Conservation (phyloP, 2,113 vertebrate genomes). For the Eurypyga helias region DNA sequence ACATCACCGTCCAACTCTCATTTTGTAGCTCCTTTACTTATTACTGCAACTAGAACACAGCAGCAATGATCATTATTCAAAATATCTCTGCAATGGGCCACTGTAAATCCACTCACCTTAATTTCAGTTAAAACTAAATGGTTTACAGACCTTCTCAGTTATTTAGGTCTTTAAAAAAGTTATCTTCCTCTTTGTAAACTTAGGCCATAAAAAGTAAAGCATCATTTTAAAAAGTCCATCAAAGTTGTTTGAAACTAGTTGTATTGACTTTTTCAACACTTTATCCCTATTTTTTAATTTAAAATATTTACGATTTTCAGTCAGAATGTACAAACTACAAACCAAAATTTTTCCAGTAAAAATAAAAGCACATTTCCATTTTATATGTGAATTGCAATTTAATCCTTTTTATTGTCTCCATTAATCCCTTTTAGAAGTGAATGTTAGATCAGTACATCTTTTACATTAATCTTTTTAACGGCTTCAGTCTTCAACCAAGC, state of each 20-base stretch:
- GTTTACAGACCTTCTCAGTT: not conserved
- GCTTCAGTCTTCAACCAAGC: not conserved
- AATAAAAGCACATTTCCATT: not conserved
- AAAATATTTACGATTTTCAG: not conserved
- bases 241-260: not conserved
- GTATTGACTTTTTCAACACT: not conserved
- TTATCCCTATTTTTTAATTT: not conserved
- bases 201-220: not conserved
- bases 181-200: not conserved
- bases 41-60: not conserved
- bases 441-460: not conserved
- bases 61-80: not conserved
- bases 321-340: not conserved
- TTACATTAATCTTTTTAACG: not conserved
- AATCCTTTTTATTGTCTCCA: not conserved
- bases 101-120: not conserved
- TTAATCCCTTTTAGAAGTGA: not conserved
- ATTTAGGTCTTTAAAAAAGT: not conserved
- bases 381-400: not conserved
- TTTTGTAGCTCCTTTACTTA: not conserved
- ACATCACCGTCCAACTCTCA: not conserved
- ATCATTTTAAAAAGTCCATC: not conserved
- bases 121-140: not conserved
- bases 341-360: not conserved
- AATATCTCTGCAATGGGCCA: not conserved